Evolutionary conservation across 2,797 vertebrate species (phyloP), one percentile per base, ranked within the genome.

Genomic region (Cyprinodon diabolis): DNA sequence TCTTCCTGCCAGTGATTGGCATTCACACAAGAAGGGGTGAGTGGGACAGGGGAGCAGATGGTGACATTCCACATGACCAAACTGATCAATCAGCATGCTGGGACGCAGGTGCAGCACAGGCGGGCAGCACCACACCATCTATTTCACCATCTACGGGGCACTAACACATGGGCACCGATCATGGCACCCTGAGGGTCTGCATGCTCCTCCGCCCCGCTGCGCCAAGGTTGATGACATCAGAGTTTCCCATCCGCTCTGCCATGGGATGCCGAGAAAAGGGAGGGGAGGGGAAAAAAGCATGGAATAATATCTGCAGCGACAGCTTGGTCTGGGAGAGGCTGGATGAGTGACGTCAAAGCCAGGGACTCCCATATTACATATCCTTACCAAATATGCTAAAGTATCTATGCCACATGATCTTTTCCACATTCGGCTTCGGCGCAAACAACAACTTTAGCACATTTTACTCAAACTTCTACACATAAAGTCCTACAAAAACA

Each of bases 51-150:
- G 95, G 96, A 97, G 95, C 97, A 98, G 97, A 98, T 98, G 97
- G 97, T 97, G 96, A 97, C 96, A 98, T 98, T 98, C 97, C 97
- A 98, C 97, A 98, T 97, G 97, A 98, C 96, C 97, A 97, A 97
- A 97, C 96, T 97, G 97, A 98, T 98, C 97, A 97, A 98, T 98
- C 97, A 97, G 96, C 96, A 94, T 95, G 85, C 96, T 96, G 96
- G 95, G 97, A 95, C 96, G 95, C 97, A 98, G 97, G 97, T 98
- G 97, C 96, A 96, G 94, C 96, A 94, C 97, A 98, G 97, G 95
- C 96, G 95, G 96, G 96, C 95, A 96, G 96, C 96, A 93, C 96
- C 95, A 96, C 96, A 96, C 96, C 96, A 97, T 97, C 89, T 88
- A 90, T 91, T 97, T 97, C 96, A 96, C 96, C 97, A 97, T 97